Evolutionary conservation across 2,888 invertebrate species (phyloP).

Genomic region (Tigriopus californicus): DNA sequence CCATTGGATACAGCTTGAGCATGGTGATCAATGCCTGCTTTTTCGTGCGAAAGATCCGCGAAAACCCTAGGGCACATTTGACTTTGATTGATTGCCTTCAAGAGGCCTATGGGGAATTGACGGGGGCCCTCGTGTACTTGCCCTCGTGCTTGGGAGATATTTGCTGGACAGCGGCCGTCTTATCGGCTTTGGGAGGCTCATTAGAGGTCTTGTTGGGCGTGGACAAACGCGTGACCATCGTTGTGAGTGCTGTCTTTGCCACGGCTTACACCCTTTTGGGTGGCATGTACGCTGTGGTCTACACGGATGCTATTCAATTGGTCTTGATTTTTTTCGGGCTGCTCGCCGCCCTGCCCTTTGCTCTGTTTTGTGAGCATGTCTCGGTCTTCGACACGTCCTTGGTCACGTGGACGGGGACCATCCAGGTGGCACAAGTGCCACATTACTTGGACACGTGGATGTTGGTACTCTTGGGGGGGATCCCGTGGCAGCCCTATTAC

Average conservation of each 20-base stretch:
- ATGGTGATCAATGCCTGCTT: constrained; percentile 2
- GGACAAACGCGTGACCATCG: background rate
- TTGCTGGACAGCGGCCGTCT: constrained; percentile 4
- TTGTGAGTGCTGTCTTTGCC: background rate
- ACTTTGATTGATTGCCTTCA: constrained; percentile 5
- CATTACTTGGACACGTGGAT: background rate
- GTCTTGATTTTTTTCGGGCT: background rate
- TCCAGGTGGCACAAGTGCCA: background rate
- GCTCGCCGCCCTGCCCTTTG: background rate
- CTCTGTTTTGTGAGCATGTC: background rate
- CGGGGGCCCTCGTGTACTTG: constrained; percentile 3
- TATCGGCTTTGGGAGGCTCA: constrained; percentile 4
- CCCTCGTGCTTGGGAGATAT: constrained; percentile 6
- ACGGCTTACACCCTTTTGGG: background rate
- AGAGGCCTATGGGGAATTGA: background rate
- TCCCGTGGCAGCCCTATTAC: constrained; percentile 2
- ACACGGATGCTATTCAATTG: background rate
- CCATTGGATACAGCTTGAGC: constrained; percentile 1
- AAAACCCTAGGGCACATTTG: background rate
- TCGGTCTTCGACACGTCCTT: background rate
- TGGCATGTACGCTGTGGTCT: constrained; percentile 1
- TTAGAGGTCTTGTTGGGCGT: background rate
- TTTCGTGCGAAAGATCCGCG: background rate
- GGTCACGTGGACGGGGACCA: background rate
- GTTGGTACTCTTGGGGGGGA: background rate